Conservation (phyloP, 1,140 invertebrate species). For the Tribolium castaneum region DNA sequence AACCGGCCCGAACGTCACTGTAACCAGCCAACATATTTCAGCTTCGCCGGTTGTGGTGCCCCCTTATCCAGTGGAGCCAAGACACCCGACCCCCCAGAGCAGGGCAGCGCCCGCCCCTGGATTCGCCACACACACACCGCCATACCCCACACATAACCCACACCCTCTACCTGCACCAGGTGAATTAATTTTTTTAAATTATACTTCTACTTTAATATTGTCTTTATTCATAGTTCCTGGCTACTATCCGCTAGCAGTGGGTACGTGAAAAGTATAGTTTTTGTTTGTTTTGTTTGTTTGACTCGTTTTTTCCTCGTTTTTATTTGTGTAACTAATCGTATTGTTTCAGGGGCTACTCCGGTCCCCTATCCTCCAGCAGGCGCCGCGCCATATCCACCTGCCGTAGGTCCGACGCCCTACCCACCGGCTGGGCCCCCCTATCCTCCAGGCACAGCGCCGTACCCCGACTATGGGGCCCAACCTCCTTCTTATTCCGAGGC, state of each 20-base stretch:
- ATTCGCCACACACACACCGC: neutral
- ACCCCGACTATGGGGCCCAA: neutral
- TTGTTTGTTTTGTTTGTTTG: constrained; percentile 10
- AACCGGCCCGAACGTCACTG: constrained; percentile 6
- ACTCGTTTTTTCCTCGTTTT: neutral
- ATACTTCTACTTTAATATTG: neutral
- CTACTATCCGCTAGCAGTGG: constrained; percentile 20
- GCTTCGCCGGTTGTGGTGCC: constrained; percentile 34
- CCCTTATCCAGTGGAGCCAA: constrained; percentile 35
- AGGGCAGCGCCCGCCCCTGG: neutral
- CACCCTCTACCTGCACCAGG: neutral
- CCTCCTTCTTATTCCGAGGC: constrained; percentile 31
- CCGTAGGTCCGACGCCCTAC: neutral
- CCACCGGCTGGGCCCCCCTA: constrained; percentile 1
- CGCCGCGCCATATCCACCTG: neutral
- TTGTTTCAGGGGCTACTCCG: neutral
- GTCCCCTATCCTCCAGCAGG: neutral
- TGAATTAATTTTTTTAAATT: constrained; percentile 5
- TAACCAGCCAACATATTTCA: constrained; percentile 17
- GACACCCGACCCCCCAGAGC: constrained; percentile 30
- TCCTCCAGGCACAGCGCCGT: constrained; percentile 3
- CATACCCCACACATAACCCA: constrained; percentile 32
- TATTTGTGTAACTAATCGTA: neutral
- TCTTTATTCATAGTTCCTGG: constrained; percentile 13
- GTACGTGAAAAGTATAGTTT: neutral